Percentiles rank a stretch among this genome's conserved stretches.
These are phyloP conservation scores for Troilus luridus DNA, from an alignment of 2,888 invertebrate genomes.

Conservation along the genomic window DNA sequence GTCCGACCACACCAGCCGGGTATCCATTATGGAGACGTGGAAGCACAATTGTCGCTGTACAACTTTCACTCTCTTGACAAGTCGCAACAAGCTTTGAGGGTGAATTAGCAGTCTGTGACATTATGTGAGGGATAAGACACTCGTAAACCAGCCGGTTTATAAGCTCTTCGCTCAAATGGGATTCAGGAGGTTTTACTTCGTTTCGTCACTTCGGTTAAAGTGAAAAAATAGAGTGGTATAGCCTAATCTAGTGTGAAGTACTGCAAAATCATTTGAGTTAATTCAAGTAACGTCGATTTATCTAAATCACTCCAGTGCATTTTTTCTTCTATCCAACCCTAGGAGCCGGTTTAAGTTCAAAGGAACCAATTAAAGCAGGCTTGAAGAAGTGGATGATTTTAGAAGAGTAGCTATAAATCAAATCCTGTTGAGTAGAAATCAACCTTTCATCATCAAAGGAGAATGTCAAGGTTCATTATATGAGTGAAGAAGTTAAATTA, in stretches of 20 bases:
- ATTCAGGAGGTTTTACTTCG: neutral
- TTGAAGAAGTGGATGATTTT: neutral
- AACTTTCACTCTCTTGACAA: constrained; percentile 32
- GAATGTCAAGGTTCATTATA: neutral
- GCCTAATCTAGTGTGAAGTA: neutral
- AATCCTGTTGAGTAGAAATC: neutral
- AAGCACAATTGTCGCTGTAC: constrained; percentile 18
- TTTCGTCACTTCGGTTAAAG: neutral
- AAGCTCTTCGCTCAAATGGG: neutral
- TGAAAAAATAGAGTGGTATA: neutral
- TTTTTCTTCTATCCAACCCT: neutral
- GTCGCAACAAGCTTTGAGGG: neutral
- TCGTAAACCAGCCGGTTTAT: neutral
- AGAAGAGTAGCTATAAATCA: neutral
- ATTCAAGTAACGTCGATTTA: neutral
- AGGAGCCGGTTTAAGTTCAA: neutral
- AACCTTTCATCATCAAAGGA: neutral
- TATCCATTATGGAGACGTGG: constrained; percentile 3
- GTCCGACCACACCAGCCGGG: neutral
- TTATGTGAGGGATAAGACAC: neutral
- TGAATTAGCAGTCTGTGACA: neutral
- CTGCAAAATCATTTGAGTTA: neutral
- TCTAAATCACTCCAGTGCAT: neutral
- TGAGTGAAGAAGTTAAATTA: neutral
- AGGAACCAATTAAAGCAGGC: constrained; percentile 12